These are phyloP conservation scores for Gonatopus flavifemur DNA, from an alignment of 1,140 invertebrate genomes.

Conservation along the genomic window DNA sequence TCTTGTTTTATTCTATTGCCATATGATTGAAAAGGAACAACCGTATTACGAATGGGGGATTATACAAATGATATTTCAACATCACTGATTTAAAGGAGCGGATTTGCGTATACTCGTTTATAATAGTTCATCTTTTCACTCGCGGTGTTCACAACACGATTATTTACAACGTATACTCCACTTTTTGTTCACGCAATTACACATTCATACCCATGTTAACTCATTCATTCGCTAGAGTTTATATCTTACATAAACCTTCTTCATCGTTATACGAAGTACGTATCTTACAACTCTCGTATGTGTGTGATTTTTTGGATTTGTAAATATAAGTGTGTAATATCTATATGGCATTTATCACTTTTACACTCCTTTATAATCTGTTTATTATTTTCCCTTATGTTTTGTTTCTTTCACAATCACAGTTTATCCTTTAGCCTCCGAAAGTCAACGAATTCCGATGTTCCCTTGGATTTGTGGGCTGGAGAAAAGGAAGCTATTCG, in stretches of 20 bases:
- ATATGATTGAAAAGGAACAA: no score
- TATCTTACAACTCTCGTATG: constrained; percentile 27
- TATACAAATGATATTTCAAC: no score
- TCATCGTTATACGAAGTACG: constrained; percentile 26
- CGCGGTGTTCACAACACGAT: background rate
- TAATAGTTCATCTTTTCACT: no score
- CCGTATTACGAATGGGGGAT: no score
- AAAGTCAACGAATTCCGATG: constrained; percentile 12
- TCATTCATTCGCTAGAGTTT: constrained; percentile 20
- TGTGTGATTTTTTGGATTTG: background rate
- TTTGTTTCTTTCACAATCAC: no score
- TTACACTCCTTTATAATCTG: no score
- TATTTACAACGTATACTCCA: background rate
- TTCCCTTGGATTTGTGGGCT: background rate
- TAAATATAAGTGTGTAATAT: background rate
- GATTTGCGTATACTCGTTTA: background rate
- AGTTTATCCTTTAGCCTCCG: background rate
- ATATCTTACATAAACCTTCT: constrained; percentile 34
- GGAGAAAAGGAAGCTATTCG: no score
- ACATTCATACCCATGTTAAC: background rate
- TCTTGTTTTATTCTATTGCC: no score
- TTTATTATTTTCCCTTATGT: no score
- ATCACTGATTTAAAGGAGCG: no score
- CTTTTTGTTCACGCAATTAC: background rate
- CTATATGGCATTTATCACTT: background rate